These are phyloP conservation scores for Sebastes glaucus DNA, from an alignment of 2,797 vertebrate genomes.

Conservation along the genomic window DNA sequence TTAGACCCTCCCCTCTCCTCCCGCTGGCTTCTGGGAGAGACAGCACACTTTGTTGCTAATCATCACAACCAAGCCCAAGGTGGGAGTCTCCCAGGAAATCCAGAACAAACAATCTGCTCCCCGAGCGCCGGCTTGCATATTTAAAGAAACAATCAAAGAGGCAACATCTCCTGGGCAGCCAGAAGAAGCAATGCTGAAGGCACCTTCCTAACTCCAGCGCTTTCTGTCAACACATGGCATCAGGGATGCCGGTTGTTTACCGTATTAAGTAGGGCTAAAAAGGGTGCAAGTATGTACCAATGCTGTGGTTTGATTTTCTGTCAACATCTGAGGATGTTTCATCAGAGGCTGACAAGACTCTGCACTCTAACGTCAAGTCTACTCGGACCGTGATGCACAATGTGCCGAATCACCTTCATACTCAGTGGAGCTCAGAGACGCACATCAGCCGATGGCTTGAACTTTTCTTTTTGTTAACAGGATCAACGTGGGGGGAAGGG, in stretches of 20 bases:
- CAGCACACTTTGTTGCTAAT: slow-evolving; percentile 75
- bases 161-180: slow-evolving; percentile 79
- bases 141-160: slow-evolving; percentile 88
- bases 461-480: not conserved
- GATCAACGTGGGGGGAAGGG: not conserved
- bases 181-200: slow-evolving; percentile 70
- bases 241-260: slow-evolving; percentile 63
- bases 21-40: slow-evolving; percentile 63
- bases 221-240: slow-evolving; percentile 67
- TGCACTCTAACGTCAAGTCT: not conserved
- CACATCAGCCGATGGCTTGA: not conserved
- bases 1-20: slow-evolving; percentile 34
- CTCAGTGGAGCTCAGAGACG: not conserved
- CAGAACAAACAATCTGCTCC: slow-evolving; percentile 83
- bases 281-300: slow-evolving; percentile 12
- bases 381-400: not conserved
- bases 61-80: slow-evolving; percentile 82
- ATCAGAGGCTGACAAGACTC: slow-evolving; percentile 1
- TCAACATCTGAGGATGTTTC: slow-evolving; percentile 18
- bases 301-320: slow-evolving; percentile 38
- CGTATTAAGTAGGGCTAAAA: slow-evolving; percentile 47
- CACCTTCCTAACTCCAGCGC: slow-evolving; percentile 42
- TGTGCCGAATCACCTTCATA: not conserved
- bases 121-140: slow-evolving; percentile 78
- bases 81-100: slow-evolving; percentile 83